Evolutionary conservation across 2,888 invertebrate genomes (phyloP).

Genomic region (Oasisia sp.): DNA sequence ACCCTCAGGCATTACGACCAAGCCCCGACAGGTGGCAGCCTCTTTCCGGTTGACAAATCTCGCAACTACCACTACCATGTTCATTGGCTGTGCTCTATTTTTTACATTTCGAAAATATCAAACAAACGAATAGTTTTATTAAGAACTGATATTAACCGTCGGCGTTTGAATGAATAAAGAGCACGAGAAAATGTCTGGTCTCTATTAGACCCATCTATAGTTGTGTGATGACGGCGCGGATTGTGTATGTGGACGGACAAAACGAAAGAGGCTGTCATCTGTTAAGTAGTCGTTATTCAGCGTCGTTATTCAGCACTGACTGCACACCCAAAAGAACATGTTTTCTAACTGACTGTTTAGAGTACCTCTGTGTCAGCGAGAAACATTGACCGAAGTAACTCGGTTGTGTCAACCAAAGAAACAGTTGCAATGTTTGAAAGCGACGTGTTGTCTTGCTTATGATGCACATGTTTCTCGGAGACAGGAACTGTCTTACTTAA

Average conservation of each 20-base stretch:
- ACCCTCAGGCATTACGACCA: not conserved
- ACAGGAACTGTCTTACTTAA: too few species aligned
- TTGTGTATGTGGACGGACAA: too few species aligned
- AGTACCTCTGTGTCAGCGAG: not conserved
- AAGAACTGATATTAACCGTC: not conserved
- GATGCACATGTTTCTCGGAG: too few species aligned
- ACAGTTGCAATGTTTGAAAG: not conserved
- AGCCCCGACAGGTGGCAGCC: constrained; percentile 6
- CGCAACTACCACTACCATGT: not conserved
- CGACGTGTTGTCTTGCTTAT: too few species aligned
- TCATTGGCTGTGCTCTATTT: not conserved
- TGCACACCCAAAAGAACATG: not conserved
- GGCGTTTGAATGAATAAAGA: not conserved
- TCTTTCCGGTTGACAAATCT: not conserved
- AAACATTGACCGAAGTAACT: not conserved
- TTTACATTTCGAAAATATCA: not conserved
- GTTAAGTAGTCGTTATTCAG: not conserved
- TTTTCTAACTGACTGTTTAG: not conserved
- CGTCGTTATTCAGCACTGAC: not conserved
- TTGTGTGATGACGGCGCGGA: too few species aligned
- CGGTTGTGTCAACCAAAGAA: not conserved
- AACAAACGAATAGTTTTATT: not conserved
- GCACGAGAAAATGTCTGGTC: not conserved
- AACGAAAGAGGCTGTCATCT: not conserved
- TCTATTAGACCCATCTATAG: too few species aligned